Evolutionary conservation across 2,888 invertebrate species (phyloP).

Genomic region (Noctua pronuba): DNA sequence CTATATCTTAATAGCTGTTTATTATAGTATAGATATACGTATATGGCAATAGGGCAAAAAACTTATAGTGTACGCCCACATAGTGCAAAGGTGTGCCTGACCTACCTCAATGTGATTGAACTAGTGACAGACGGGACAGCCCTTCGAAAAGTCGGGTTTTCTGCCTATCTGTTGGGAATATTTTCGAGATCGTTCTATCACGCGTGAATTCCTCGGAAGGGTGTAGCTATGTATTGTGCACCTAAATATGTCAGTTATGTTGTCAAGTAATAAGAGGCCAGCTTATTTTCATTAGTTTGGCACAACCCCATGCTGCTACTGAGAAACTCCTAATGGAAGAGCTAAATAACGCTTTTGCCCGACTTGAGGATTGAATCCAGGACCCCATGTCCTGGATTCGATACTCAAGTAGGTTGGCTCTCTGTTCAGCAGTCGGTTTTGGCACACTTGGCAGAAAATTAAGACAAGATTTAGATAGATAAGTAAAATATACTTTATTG

Average conservation of each 20-base stretch:
- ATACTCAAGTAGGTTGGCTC: too few species aligned
- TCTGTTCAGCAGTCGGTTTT: not conserved
- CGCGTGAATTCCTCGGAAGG: not conserved
- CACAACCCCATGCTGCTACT: not conserved
- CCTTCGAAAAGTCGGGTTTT: conserved; percentile 8
- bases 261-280: not conserved
- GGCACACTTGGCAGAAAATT: not conserved
- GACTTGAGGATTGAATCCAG: too few species aligned
- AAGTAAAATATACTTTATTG: too few species aligned
- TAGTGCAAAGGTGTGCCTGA: conserved; percentile 66
- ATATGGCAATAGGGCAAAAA: conserved; percentile 51
- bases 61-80: conserved; percentile 46
- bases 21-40: not conserved
- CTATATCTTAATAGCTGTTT: conserved; percentile 14
- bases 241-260: not conserved
- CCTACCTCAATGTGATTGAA: conserved; percentile 73
- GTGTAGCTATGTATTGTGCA: not conserved
- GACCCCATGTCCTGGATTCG: not conserved
- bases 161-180: conserved; percentile 14
- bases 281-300: not conserved
- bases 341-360: not conserved
- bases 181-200: not conserved
- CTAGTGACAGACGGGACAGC: conserved; percentile 33
- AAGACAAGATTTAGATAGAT: too few species aligned
- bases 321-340: not conserved